These are phyloP conservation scores for Saccostrea glomerata DNA, from an alignment of 1,140 invertebrate genomes.

Conservation along the genomic window DNA sequence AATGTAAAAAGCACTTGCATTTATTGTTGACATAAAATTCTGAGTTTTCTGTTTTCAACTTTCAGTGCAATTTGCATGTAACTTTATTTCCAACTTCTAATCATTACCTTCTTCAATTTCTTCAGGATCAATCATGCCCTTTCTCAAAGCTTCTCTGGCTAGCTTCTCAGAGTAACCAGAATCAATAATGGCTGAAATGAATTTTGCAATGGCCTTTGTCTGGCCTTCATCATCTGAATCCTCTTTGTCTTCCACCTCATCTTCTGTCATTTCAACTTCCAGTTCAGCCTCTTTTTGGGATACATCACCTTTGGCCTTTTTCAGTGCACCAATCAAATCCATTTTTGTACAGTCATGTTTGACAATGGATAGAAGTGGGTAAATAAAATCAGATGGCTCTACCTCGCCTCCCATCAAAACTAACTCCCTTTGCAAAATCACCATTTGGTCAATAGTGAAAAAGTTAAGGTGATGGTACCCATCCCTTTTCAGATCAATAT, in stretches of 20 bases:
- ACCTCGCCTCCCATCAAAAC: conserved; percentile 54
- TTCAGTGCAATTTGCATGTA: no score
- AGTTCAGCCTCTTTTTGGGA: conserved; percentile 46
- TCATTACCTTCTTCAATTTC: conserved; percentile 61
- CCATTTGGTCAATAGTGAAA: conserved; percentile 71
- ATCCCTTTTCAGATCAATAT: conserved; percentile 63
- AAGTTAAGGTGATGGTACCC: conserved; percentile 68
- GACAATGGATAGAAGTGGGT: conserved; percentile 60
- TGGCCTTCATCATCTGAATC: conserved; percentile 43
- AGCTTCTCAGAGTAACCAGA: conserved; percentile 54
- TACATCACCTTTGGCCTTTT: conserved; percentile 58
- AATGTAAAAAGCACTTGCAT: no score
- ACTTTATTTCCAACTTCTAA: no score
- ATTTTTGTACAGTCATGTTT: conserved; percentile 59
- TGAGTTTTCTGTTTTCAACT: no score
- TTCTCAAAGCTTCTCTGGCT: conserved; percentile 50
- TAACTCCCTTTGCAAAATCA: conserved; percentile 68
- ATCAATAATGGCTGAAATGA: conserved; percentile 54
- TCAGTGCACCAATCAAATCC: conserved; percentile 63
- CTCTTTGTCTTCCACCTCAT: conserved; percentile 34
- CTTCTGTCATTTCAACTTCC: conserved; percentile 47
- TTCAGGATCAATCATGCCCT: conserved; percentile 44
- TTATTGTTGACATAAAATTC: no score
- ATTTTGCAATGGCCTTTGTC: conserved; percentile 46
- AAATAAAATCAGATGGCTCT: conserved; percentile 56